Evolutionary conservation across 2,113 vertebrate species (phyloP).

Genomic region (Pelmatolapia mariae): DNA sequence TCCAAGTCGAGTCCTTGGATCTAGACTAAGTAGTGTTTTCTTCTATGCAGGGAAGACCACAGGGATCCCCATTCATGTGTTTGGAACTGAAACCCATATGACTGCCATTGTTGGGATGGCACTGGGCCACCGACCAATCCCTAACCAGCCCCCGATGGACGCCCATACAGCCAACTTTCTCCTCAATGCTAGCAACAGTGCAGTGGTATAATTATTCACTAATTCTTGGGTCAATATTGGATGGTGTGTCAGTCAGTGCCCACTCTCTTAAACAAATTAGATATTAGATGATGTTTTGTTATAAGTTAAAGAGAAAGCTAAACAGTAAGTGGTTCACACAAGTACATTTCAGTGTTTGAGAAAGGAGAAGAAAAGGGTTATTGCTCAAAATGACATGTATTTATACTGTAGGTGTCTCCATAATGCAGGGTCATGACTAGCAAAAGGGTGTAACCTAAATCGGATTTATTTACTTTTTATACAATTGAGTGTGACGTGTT

Average conservation of each 20-base stretch:
- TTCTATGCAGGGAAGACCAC: slow-evolving; percentile 87
- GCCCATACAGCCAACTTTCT: slow-evolving; percentile 97
- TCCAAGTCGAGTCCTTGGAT: neutral
- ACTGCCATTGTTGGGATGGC: slow-evolving; percentile 98
- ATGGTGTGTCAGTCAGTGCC: neutral
- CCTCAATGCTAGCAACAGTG: slow-evolving; percentile 87
- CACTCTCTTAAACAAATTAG: neutral
- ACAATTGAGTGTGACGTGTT: neutral
- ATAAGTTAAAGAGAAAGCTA: neutral
- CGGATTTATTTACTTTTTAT: neutral
- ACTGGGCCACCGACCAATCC: slow-evolving; percentile 87
- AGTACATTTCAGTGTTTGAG: neutral
- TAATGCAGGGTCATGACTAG: neutral
- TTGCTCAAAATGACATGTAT: neutral
- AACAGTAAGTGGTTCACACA: neutral
- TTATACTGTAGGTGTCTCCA: neutral
- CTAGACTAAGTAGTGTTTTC: neutral
- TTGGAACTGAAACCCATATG: slow-evolving; percentile 98
- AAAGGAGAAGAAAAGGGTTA: neutral
- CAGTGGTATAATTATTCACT: slow-evolving; percentile 67
- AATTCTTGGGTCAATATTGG: neutral
- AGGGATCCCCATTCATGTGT: slow-evolving; percentile 95
- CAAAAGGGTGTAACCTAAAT: neutral
- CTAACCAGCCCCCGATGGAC: slow-evolving; percentile 86
- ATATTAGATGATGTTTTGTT: neutral